phyloP scores from a whole-genome alignment of 2,797 vertebrate species.

The Graptemys geographica region DNA sequence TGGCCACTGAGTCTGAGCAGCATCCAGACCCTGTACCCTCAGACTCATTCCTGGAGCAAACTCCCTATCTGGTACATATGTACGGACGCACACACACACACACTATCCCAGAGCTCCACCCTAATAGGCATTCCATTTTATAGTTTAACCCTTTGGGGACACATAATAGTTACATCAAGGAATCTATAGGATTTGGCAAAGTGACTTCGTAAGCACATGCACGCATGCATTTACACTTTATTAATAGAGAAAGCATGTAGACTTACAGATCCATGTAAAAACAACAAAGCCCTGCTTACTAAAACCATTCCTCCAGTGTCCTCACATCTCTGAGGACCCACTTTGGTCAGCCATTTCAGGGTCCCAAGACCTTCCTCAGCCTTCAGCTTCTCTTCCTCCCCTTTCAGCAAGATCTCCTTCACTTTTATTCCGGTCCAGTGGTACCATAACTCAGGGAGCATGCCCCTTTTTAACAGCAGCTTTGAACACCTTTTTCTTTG shows the following conservation, averaged over 20 bases:
- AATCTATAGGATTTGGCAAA: neutral
- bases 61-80: too few relatives aligned
- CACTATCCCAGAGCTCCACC: neutral
- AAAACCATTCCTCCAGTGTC: neutral
- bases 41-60: neutral
- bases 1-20: neutral
- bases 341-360: neutral
- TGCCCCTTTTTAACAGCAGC: neutral
- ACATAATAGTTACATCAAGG: neutral
- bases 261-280: neutral
- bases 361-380: neutral
- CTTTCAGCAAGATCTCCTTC: neutral
- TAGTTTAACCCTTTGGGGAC: neutral
- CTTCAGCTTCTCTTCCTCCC: neutral
- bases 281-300: neutral
- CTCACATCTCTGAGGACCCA: neutral
- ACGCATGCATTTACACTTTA: accelerated
- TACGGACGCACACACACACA: neutral
- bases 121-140: neutral
- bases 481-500: neutral
- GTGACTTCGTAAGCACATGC: neutral
- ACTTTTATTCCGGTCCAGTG: neutral
- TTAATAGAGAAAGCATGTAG: neutral
- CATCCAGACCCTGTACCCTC: neutral
- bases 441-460: neutral